These are phyloP conservation scores for Drosophila phalerata DNA, from an alignment of 2,888 invertebrate genomes.

Conservation along the genomic window DNA sequence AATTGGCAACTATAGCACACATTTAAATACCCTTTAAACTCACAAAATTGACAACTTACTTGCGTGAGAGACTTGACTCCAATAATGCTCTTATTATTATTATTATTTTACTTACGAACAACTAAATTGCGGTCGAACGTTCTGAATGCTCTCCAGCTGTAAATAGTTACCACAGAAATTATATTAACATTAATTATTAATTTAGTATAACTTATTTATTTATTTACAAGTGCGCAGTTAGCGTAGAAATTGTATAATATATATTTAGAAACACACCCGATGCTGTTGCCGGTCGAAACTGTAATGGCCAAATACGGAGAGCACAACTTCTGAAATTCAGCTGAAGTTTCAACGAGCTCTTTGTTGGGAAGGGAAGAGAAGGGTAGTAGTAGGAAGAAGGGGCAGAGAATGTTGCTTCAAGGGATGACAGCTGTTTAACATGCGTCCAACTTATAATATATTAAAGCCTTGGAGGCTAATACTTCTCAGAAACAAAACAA, in stretches of 20 bases:
- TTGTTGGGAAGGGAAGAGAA: neutral
- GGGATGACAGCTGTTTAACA: constrained; percentile 2
- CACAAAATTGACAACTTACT: constrained; percentile 33
- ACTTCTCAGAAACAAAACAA: constrained; percentile 23
- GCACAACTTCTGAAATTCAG: constrained; percentile 18
- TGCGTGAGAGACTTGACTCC: constrained; percentile 29
- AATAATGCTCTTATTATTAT: constrained; percentile 20
- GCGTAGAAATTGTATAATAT: neutral
- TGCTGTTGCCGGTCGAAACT: constrained; percentile 39
- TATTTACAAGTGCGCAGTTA: constrained; percentile 1
- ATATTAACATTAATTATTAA: neutral
- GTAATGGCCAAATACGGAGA: constrained; percentile 25
- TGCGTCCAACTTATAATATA: constrained; percentile 1
- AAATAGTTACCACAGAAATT: constrained; percentile 3
- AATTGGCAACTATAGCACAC: constrained; percentile 9
- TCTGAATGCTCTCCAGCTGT: constrained; percentile 3
- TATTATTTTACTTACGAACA: constrained; percentile 10
- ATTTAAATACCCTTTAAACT: neutral
- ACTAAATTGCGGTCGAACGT: neutral
- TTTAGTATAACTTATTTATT: constrained; percentile 6
- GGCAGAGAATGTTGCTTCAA: neutral
- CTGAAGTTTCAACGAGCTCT: constrained; percentile 13
- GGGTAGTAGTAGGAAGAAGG: too few relatives aligned
- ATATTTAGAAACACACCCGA: constrained; percentile 21
- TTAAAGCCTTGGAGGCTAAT: constrained; percentile 26